Evolutionary conservation across 2,888 invertebrate species (phyloP).

Genomic region (Brachycybe producta): DNA sequence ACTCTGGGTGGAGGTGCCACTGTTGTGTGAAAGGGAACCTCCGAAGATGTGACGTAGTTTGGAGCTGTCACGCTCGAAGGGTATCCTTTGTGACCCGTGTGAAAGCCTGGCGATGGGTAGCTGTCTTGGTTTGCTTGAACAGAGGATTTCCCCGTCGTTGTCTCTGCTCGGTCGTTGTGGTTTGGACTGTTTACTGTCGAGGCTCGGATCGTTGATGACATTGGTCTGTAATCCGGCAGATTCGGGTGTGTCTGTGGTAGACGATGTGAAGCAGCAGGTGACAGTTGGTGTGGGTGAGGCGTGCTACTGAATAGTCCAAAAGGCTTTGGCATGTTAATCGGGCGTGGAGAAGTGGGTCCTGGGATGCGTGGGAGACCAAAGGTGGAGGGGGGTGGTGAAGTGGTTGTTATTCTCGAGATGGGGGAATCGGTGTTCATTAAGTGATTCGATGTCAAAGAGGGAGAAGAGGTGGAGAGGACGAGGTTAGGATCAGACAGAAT

Average conservation of each 20-base stretch:
- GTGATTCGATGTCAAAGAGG: too few relatives aligned
- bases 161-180: neutral
- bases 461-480: too few relatives aligned
- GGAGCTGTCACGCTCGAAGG: conserved; percentile 11
- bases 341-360: neutral
- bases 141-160: neutral
- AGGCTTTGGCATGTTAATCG: neutral
- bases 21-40: neutral
- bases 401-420: neutral
- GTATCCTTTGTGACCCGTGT: conserved; percentile 11
- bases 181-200: neutral
- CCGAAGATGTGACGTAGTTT: neutral
- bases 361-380: neutral
- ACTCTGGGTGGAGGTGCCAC: neutral
- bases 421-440: neutral
- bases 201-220: neutral
- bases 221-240: conserved; percentile 2
- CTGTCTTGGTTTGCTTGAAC: neutral
- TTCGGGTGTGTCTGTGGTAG: conserved; percentile 11
- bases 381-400: neutral
- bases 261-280: too few relatives aligned
- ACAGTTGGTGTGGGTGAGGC: neutral
- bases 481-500: too few relatives aligned
- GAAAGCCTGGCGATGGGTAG: conserved; percentile 12
- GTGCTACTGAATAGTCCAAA: neutral